These are phyloP conservation scores for Volucella zonaria DNA, from an alignment of 2,888 invertebrate species.

Conservation along the genomic window DNA sequence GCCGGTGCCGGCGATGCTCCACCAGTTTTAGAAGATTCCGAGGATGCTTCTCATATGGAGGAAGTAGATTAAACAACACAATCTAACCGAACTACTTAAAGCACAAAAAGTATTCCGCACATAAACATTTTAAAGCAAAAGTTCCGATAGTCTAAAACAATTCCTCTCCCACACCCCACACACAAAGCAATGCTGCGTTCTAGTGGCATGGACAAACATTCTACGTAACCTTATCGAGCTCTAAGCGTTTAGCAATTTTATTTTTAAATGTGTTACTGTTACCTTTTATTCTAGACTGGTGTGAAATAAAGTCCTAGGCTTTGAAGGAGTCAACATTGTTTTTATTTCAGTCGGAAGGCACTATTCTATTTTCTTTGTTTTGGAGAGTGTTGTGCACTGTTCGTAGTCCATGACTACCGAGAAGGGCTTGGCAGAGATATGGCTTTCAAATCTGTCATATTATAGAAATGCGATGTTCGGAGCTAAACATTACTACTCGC, in stretches of 20 bases:
- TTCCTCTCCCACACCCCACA: constrained; percentile 20
- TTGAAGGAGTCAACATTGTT: constrained; percentile 24
- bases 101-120: constrained; percentile 65
- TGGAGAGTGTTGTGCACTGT: no score
- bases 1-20: constrained; percentile 87
- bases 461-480: no score
- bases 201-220: constrained; percentile 60
- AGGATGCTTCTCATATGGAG: constrained; percentile 99
- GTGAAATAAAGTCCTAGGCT: constrained; percentile 68
- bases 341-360: not conserved
- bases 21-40: constrained; percentile 91
- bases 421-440: no score
- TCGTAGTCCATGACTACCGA: no score
- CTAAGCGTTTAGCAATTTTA: constrained; percentile 43
- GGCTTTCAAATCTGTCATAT: no score
- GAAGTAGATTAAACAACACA: constrained; percentile 94
- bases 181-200: constrained; percentile 67
- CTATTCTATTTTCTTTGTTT: not conserved
- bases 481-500: no score
- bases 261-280: constrained; percentile 40
- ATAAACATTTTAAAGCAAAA: not conserved
- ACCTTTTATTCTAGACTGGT: constrained; percentile 44
- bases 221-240: constrained; percentile 43
- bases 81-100: constrained; percentile 40
- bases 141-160: constrained; percentile 10